Evolutionary conservation across 2,888 invertebrate genomes (phyloP), one percentile per base, ranked within the genome.

Genomic region (Eupithecia pulchellata): DNA sequence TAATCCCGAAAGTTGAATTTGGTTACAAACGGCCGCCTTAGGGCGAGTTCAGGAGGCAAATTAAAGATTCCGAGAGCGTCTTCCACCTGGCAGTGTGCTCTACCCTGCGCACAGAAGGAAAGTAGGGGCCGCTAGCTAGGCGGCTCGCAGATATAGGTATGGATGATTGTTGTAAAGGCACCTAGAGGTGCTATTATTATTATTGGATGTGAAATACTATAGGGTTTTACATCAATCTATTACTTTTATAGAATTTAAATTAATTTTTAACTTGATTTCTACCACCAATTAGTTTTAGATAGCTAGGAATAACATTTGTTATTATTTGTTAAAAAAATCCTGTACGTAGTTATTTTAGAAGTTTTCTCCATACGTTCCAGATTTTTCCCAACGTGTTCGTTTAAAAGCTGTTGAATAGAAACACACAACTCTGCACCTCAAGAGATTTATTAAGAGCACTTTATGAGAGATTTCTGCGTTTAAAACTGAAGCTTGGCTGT

Each of bases 1-100:
- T 74, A 71, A 76, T 77, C 74, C 70, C 34, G 34, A 76, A 75
- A 73, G 75, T 72, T 70, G 64, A 75, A 78, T 75, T 78, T 74
- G 65, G 74, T 68, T 73, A 73, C 66, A 72, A 72, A 71, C 66
- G 66, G 60, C 42, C 47, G 68, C 62, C 66, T 71, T 55, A 66
- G 42, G 65, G 69, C 52, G 64, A 39, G 57, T 62, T 70, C 64
- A 42, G 20, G 34, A 66, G 42, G 32, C 65, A 42, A 63, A 70
- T 75, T 72, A 72, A 32, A 52, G 17, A 75, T 76, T 75, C 73
- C 34, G 14, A 29, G 11, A 34, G 39, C 68, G 68, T 69, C 25
- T 63, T 66, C 64, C 66, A 71, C 68, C 58, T 65, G 68, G 42
- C 64, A 14, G 8, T 14, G 9, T 25, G 20, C 17, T n/a, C 42